Evolutionary conservation across 1,140 invertebrate species (phyloP), one percentile per base, ranked within the genome.

Genomic region (Oreohelix idahoensis): DNA sequence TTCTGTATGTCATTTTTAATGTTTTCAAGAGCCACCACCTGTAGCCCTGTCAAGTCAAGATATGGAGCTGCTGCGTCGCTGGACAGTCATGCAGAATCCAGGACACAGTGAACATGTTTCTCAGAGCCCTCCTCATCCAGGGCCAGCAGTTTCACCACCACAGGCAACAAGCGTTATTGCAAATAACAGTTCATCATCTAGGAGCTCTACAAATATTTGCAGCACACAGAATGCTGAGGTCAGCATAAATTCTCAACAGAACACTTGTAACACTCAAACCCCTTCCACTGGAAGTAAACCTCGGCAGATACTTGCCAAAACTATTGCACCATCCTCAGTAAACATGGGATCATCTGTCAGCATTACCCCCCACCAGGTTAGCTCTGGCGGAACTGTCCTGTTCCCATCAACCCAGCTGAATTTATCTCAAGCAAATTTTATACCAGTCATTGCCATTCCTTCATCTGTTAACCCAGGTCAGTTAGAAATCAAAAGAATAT

Each of bases 1-100:
- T n/a, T 45, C 42, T 45, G 42, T 45, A 45, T 23, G 53, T 8
- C 15, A 45, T 45, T 15, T 45, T 45, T 5, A 8, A 45, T 5
- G 42, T 45, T 58, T 5, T 23, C 17, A 20, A 58, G 53, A 58
- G 53, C 10, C 53, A 23, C 23, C 53, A 10, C n/a, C 49, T 42
- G 70, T 78, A 17, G 20, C 82, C 13, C 79, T 91, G 20, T 88
- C 89, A 1, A 85, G 84, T 73, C 89, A 87, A 17, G 91, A 91
- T 77, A 88, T 84, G 76, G 88, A 89, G 63, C 82, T 92, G 66
- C 80, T 92, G n/a, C 85, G 91, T 26, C 81, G 90, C 39, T 92
- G 91, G 91, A 84, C 86, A 11, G 84, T 82, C 36, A 92, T 92
- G 91, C 88, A 89, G 80, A 86, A 88, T 78, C 85, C 53, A 80